Evolutionary conservation across 2,888 invertebrate species (phyloP), one percentile per base, ranked within the genome.

Genomic region (Plebejus anna): DNA sequence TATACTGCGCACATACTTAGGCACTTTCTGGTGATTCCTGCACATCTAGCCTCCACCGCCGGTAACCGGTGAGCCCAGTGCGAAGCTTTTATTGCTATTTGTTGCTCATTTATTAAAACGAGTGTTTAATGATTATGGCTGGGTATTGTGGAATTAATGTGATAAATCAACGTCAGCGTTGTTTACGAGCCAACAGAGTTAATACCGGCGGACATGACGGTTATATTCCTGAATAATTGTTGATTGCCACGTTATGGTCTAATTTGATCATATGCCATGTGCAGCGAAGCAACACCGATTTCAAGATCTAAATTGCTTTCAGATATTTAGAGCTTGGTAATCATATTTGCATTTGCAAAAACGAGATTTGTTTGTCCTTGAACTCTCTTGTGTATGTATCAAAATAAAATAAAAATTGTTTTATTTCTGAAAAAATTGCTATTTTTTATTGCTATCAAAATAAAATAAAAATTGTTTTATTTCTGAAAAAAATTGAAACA

Each of bases 151-250:
- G 89, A 90, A 92, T 91, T 91, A 92, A 91, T 88, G 85, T 85
- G 83, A 91, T 92, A 90, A 92, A 92, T 92, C 91, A 92, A 89
- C 89, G 92, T 90, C 90, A 87, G 86, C 88, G 88, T 90, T 92
- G 91, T 93, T 92, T 92, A 92, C 91, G 91, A 91, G 91, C 91
- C 92, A 91, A 91, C 92, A 90, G 91, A 92, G 91, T 93, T 92
- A 92, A 91, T 92, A 89, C 90, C 90, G 86, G 82, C 86, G 86
- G 91, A 92, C 92, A 89, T 92, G 92, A 91, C 91, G 91, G 88
- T 91, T 91, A 91, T 92, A 91, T 90, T 90, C 89, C 87, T 92
- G 91, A 92, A 89, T 91, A 91, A 91, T 92, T 89, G 93, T 91
- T 89, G 88, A 89, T 89, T 89, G 89, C 83, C 22, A 82, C 84